Base-by-base conservation (phyloP, 2,888 invertebrate species). In the Emesis furor region DNA sequence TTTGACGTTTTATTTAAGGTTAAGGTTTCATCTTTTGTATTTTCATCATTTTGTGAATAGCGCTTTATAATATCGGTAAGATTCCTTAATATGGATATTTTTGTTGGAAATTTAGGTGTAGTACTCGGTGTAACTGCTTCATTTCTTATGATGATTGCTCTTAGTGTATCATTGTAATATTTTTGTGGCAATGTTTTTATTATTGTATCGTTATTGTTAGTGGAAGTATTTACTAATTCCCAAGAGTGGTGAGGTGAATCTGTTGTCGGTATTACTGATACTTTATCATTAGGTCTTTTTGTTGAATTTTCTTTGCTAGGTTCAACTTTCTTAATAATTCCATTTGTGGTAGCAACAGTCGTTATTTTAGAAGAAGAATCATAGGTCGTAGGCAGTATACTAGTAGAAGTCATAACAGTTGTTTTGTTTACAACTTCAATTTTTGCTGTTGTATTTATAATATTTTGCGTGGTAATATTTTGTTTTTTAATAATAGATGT, bases 31-130 rank as follows among this genome's bases (percentile, higher is more conserved):
- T 81, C 73, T 39, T 74, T 84, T n/a, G 73, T 74, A 39, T 62
- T 79, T 92, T 91, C 32, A 87, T 86, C 76, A 8, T 93, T 75
- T 94, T 94, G 82, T 94, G 97, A 97, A 83, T 98, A 96, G 74
- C 97, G 97, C 88, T 97, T 98, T 82, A 98, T 98, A 69, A 98
- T 97, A 51, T 97, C 95, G 0, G 98, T 98, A 79, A 98, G 96
- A 91, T 98, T 98, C 89, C 97, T 97, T 85, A 97, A 94, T 88
- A 96, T 92, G 82, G 95, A 94, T 81, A 97, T 95, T 91, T 95
- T 96, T 79, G 92, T 94, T 4, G 93, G 89, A 91, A 96, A 96
- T 86, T 92, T 95, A 12, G 96, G 96, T 30, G 96, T 96, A 8
- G 96, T 96, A 79, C 95, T 96, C 10, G 95, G 94, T 83, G 94